Evolutionary conservation across 2,113 vertebrate genomes (phyloP).

Genomic region (Machaerirhynchus nigripectus): DNA sequence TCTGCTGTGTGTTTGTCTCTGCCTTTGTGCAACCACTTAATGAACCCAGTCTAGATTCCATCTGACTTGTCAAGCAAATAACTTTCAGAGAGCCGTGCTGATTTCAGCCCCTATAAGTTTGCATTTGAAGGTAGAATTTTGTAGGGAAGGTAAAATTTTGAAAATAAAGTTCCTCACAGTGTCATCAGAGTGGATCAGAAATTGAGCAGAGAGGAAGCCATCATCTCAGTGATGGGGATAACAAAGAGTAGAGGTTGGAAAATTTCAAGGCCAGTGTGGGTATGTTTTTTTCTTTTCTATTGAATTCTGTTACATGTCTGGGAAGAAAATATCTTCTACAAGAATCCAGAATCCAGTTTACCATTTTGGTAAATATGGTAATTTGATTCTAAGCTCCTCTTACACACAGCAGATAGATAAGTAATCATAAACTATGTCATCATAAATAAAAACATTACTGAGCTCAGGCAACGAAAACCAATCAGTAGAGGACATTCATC

Average conservation of each 20-base stretch:
- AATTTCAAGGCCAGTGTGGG: neutral
- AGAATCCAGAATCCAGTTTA: neutral
- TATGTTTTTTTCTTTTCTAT: neutral
- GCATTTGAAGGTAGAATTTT: neutral
- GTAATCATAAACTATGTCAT: neutral
- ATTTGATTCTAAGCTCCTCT: neutral
- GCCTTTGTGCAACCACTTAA: neutral
- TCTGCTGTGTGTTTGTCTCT: neutral
- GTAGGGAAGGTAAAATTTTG: neutral
- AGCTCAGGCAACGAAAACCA: constrained; percentile 13
- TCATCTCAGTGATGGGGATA: fast-evolving
- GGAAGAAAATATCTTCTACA: neutral
- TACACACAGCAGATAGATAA: neutral
- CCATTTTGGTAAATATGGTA: neutral
- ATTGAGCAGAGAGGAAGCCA: neutral
- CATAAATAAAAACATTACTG: constrained; percentile 23
- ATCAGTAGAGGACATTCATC: constrained; percentile 42
- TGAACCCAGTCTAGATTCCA: neutral
- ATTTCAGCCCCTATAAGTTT: neutral
- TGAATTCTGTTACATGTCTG: neutral
- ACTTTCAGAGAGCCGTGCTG: fast-evolving
- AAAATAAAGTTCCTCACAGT: neutral
- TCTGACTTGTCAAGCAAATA: neutral
- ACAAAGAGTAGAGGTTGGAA: neutral
- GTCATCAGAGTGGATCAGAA: neutral